Conservation (phyloP, 1,140 invertebrate species). For the Plodia interpunctella region DNA sequence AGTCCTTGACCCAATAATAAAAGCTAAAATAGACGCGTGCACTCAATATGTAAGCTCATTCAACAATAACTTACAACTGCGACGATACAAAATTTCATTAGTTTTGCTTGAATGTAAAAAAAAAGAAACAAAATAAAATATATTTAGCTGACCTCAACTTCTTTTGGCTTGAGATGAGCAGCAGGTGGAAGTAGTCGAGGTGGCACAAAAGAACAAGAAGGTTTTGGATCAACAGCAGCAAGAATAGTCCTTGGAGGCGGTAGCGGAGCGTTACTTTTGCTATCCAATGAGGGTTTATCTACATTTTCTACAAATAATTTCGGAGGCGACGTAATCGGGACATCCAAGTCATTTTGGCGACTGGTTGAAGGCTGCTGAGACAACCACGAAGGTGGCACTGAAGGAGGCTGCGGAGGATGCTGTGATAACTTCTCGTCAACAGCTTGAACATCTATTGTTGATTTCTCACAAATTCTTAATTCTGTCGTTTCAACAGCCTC, state of each 20-base stretch:
- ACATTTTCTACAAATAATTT: conserved; percentile 51
- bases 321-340: conserved; percentile 25
- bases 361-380: conserved; percentile 27
- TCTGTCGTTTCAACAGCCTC: not conserved
- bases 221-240: conserved; percentile 38
- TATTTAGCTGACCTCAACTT: conserved; percentile 65
- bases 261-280: conserved; percentile 32
- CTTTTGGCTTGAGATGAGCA: conserved; percentile 58
- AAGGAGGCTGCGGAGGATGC: conserved; percentile 48
- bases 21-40: conserved; percentile 63
- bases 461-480: not conserved
- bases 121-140: not conserved
- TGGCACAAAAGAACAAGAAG: conserved; percentile 53
- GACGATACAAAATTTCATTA: not conserved
- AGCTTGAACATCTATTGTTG: not conserved
- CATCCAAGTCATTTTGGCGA: conserved; percentile 12
- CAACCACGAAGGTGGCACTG: conserved; percentile 61
- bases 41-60: conserved; percentile 45
- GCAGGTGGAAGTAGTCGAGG: conserved; percentile 26
- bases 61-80: conserved; percentile 24
- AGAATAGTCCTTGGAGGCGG: conserved; percentile 27
- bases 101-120: not conserved
- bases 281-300: conserved; percentile 32
- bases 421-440: conserved; percentile 6
- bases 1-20: conserved; percentile 68